These are phyloP conservation scores for Psophia crepitans DNA, from an alignment of 2,113 vertebrate species.

Conservation along the genomic window DNA sequence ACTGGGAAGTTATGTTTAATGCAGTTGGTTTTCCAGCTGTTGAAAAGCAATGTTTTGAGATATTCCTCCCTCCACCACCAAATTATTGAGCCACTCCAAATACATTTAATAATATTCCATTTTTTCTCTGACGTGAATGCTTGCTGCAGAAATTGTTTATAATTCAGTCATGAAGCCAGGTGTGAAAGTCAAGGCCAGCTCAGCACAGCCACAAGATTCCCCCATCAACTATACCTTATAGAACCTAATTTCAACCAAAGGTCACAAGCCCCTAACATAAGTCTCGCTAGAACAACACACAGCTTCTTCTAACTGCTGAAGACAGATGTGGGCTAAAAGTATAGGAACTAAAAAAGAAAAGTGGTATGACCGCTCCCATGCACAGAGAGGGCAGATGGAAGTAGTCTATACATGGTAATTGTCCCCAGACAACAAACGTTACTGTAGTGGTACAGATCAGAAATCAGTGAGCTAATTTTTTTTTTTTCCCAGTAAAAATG, in stretches of 20 bases:
- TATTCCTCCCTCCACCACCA: not conserved
- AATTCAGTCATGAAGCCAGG: not conserved
- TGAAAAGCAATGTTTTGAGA: constrained; percentile 23
- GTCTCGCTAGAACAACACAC: not conserved
- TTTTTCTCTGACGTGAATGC: not conserved
- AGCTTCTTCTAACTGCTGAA: not conserved
- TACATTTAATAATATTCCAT: not conserved
- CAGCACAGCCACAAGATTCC: not conserved
- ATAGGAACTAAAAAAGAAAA: not conserved
- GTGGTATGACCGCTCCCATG: not conserved
- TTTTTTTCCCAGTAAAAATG: not conserved
- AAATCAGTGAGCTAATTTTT: not conserved
- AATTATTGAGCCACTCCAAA: constrained; percentile 11
- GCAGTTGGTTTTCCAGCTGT: constrained; percentile 35
- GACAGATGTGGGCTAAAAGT: not conserved
- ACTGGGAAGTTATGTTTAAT: not conserved
- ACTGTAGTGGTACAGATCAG: not conserved
- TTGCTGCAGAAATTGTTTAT: constrained; percentile 11
- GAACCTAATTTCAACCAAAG: not conserved
- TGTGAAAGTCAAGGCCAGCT: constrained; percentile 11
- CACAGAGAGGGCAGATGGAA: not conserved
- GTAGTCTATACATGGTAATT: not conserved
- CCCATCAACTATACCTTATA: not conserved
- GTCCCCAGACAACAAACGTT: not conserved
- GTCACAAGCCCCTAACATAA: not conserved